A percentile compares a stretch with the other conserved stretches of the same genome.
Evolutionary conservation across 2,113 vertebrate species (phyloP).

Genomic region (Indicator maculatus): DNA sequence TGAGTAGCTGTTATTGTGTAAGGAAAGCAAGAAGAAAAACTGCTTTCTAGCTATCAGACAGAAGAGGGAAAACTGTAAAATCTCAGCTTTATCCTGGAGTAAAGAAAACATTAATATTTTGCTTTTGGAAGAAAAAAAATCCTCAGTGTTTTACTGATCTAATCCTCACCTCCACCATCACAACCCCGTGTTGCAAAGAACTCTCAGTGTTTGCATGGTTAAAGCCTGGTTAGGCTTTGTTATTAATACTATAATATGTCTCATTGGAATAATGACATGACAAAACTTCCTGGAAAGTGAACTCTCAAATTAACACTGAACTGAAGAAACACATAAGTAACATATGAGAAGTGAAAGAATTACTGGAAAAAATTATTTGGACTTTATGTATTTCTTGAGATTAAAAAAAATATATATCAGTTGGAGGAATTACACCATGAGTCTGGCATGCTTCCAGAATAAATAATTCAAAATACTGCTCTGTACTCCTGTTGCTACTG

Average conservation of each 20-base stretch:
- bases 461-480: slow-evolving; percentile 22
- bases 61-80: background rate
- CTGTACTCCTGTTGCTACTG: background rate
- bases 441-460: slow-evolving; percentile 8
- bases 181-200: background rate
- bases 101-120: background rate
- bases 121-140: background rate
- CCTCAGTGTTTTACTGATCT: background rate
- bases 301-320: background rate
- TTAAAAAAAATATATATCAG: background rate
- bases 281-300: background rate
- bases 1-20: background rate
- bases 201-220: background rate
- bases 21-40: background rate
- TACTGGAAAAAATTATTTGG: background rate
- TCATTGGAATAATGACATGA: background rate
- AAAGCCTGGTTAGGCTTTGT: background rate
- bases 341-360: background rate
- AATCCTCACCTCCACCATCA: background rate
- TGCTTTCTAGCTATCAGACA: background rate
- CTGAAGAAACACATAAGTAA: background rate
- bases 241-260: background rate
- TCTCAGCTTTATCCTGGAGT: background rate
- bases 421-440: background rate
- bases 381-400: background rate